Conservation (phyloP, 1,140 invertebrate species). For the Acromyrmex heyeri region DNA sequence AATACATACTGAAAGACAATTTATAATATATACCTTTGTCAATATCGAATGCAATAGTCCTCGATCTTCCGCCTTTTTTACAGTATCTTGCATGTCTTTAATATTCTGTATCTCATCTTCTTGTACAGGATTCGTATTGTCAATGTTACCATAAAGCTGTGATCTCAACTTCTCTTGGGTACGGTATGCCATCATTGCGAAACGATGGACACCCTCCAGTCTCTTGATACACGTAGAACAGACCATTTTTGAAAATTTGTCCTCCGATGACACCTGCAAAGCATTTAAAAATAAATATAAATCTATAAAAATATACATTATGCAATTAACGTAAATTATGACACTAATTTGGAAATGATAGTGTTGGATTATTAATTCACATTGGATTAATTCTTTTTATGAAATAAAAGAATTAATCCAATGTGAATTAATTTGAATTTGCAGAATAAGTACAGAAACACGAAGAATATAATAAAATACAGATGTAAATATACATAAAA, state of each 20-base stretch:
- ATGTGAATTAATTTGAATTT: too few species aligned
- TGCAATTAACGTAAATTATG: too few species aligned
- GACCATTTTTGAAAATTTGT: conserved; percentile 88
- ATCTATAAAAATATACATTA: neutral
- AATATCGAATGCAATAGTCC: conserved; percentile 87
- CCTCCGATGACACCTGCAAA: conserved; percentile 86
- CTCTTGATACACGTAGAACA: conserved; percentile 87
- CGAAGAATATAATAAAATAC: too few species aligned
- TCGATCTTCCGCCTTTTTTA: conserved; percentile 82
- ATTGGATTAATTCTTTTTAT: too few species aligned
- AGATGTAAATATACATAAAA: too few species aligned
- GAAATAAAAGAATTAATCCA: too few species aligned
- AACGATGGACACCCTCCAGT: conserved; percentile 87
- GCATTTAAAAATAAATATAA: neutral
- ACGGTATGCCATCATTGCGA: conserved; percentile 87
- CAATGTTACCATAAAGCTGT: conserved; percentile 77
- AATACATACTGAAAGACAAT: conserved; percentile 14
- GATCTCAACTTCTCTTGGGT: conserved; percentile 87
- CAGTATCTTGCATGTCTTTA: conserved; percentile 75
- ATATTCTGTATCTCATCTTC: conserved; percentile 73
- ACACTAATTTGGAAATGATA: too few species aligned
- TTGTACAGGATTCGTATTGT: conserved; percentile 66
- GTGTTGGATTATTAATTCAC: too few species aligned
- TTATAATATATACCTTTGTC: conserved; percentile 84
- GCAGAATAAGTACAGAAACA: too few species aligned